Evolutionary conservation across 2,888 invertebrate species (phyloP), one percentile per base, ranked within the genome.

Genomic region (Diaphora mendica): DNA sequence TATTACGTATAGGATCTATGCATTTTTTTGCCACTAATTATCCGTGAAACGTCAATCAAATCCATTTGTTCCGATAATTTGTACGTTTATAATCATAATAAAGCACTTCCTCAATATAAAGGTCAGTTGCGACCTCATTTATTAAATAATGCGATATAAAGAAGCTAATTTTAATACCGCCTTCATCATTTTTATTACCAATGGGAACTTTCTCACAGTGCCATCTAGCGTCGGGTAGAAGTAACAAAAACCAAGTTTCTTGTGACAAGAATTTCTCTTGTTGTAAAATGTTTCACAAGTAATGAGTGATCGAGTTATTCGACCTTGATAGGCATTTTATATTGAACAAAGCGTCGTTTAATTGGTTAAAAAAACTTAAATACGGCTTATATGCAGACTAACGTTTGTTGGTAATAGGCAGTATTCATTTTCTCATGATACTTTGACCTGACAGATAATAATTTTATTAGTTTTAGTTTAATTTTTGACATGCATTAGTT

Each of bases 181-280:
- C 51, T 70, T 30, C 48, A 26, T 55, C 0, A 48, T 39, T 55
- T 64, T 75, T 26, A 66, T 64, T 65, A 33, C 4, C 5, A 20
- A 80, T 80, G 71, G 72, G 3, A 74, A 80, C 70, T 51, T 83
- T 83, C 70, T 86, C 87, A 84, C 83, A 91, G 78, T 90, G 91
- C 93, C 93, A 91, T 89, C 94, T 94, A 87, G 86, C 83, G 90
- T 77, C 86, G 87, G 87, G 87, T 92, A 92, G 93, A 91, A 87
- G 87, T 89, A 87, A 85, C 84, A 91, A 90, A 91, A 90, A 83
- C 76, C 84, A 77, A 44, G 79, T 68, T 51, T 68, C 64, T 77
- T 71, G 75, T 70, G 64, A 73, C 72, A 73, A 76, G 79, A 86
- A 90, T 91, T 85, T 83, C 85, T 78, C 85, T 71, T 72, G 72